phyloP scores from a whole-genome alignment of 1,140 invertebrate species.

The Nixonia krombeini region DNA sequence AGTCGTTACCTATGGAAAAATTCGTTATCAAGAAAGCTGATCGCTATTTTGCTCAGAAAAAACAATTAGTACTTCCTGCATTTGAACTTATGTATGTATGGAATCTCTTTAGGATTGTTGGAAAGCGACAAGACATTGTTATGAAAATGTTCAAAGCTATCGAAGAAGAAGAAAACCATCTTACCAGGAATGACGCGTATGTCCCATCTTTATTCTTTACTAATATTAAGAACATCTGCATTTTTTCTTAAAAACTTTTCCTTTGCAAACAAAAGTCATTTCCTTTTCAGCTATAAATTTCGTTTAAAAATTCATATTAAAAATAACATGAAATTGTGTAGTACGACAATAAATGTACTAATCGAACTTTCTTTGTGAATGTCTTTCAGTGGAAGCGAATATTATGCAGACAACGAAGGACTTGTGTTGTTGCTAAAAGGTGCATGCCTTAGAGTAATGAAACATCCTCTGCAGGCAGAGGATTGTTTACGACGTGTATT shows the following conservation, averaged over 20 bases:
- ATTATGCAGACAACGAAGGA: slow-evolving; percentile 83
- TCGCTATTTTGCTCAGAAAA: slow-evolving; percentile 83
- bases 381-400: slow-evolving; percentile 72
- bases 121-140: slow-evolving; percentile 78
- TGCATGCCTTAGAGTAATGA: slow-evolving; percentile 84
- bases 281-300: no score
- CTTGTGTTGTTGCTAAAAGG: slow-evolving; percentile 86
- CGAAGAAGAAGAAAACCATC: slow-evolving; percentile 74
- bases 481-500: slow-evolving; percentile 81
- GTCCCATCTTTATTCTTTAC: no score
- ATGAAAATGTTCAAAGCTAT: slow-evolving; percentile 82
- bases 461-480: slow-evolving; percentile 80
- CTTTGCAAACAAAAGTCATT: no score
- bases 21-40: slow-evolving; percentile 90
- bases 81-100: slow-evolving; percentile 93
- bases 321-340: no score
- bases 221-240: no score
- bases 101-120: slow-evolving; percentile 92
- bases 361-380: no score
- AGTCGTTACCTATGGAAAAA: slow-evolving; percentile 97
- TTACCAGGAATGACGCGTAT: no score
- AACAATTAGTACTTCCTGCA: slow-evolving; percentile 83
- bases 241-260: no score
- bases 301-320: no score
- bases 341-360: no score